phyloP scores from a whole-genome alignment of 1,140 invertebrate species.

The Ceratoteleas bidentatus region DNA sequence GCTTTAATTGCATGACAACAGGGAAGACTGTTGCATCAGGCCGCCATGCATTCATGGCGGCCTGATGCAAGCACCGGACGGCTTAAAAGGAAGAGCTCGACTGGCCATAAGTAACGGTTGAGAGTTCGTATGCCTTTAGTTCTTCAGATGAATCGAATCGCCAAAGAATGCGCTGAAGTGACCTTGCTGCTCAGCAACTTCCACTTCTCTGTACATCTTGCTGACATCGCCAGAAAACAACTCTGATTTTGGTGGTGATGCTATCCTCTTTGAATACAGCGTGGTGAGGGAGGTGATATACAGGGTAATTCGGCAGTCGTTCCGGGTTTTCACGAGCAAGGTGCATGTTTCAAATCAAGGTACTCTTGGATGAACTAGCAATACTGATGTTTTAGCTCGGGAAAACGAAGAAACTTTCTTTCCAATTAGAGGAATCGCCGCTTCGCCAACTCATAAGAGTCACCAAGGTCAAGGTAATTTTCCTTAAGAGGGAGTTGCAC shows the following conservation, averaged over 20 bases:
- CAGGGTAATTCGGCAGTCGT: not conserved
- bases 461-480: not conserved
- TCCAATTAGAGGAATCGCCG: not conserved
- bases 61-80: not conserved
- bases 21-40: no score
- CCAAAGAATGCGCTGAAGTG: slow-evolving; percentile 56
- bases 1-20: not conserved
- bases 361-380: not conserved
- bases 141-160: not conserved
- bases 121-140: slow-evolving; percentile 3
- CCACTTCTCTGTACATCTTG: slow-evolving; percentile 62
- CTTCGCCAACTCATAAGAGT: not conserved
- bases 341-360: no score
- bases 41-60: not conserved
- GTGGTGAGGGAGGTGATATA: slow-evolving; percentile 45
- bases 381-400: not conserved
- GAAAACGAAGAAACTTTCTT: not conserved
- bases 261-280: not conserved
- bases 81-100: slow-evolving; percentile 19
- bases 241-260: not conserved
- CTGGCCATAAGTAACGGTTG: slow-evolving; percentile 32
- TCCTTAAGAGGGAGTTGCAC: slow-evolving; percentile 24
- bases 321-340: not conserved
- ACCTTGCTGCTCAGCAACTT: slow-evolving; percentile 23
- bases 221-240: slow-evolving; percentile 56